Evolutionary conservation across 2,888 invertebrate genomes (phyloP).

Genomic region (Ochropleura leucogaster): DNA sequence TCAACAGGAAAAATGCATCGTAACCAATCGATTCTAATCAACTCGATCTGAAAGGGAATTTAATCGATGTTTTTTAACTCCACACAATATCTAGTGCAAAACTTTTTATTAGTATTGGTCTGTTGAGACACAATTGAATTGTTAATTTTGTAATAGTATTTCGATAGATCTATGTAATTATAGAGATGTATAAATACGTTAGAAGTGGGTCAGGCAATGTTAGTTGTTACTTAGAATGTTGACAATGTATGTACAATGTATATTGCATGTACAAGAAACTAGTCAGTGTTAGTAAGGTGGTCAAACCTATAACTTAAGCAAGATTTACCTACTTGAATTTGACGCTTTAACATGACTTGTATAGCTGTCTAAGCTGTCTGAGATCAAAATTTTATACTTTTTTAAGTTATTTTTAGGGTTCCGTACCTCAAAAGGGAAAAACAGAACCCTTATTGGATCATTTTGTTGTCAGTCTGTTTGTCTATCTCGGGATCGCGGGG

Average conservation of each 20-base stretch:
- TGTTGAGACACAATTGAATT: constrained; percentile 63
- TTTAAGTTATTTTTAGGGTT: neutral
- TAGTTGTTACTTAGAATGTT: constrained; percentile 50
- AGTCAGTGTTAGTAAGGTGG: constrained; percentile 21
- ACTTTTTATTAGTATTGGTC: constrained; percentile 59
- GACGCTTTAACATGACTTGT: constrained; percentile 8
- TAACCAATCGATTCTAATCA: constrained; percentile 62
- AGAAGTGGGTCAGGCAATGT: constrained; percentile 60
- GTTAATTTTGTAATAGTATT: constrained; percentile 61
- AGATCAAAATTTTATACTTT: neutral
- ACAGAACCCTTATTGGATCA: too few species aligned
- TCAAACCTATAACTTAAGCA: constrained; percentile 4
- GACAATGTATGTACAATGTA: constrained; percentile 46
- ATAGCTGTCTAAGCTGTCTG: neutral
- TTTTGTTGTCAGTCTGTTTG: too few species aligned
- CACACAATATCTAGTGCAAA: constrained; percentile 51
- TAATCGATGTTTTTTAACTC: constrained; percentile 52
- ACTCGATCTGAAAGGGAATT: constrained; percentile 57
- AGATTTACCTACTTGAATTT: constrained; percentile 5
- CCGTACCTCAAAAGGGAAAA: too few species aligned
- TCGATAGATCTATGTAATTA: constrained; percentile 58
- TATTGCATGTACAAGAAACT: constrained; percentile 41
- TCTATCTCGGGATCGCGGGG: too few species aligned
- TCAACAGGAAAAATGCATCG: constrained; percentile 59
- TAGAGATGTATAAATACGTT: constrained; percentile 51